Conservation (phyloP, 2,113 vertebrate genomes). For the Mungos mungo region DNA sequence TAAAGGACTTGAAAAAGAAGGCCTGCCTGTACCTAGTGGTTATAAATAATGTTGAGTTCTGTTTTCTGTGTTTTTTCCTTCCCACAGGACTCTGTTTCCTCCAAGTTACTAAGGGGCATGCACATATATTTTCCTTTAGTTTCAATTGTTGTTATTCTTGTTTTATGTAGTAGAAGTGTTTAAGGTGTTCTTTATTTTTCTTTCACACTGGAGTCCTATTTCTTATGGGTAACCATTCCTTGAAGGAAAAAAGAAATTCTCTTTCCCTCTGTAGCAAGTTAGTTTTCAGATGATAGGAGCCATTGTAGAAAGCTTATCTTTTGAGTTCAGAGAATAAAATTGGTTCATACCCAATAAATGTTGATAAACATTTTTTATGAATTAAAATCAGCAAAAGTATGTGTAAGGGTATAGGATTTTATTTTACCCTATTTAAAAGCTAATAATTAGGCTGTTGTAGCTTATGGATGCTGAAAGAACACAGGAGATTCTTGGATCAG, state of each 20-base stretch:
- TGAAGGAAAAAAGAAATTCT: not conserved
- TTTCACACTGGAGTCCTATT: not conserved
- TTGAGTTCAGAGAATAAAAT: not conserved
- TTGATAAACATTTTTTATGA: not conserved
- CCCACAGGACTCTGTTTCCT: not conserved
- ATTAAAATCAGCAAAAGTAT: slow-evolving; percentile 3
- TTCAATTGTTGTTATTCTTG: not conserved
- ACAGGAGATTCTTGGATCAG: not conserved
- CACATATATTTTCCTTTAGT: not conserved
- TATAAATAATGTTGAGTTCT: not conserved
- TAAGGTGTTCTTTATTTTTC: not conserved
- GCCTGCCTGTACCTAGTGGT: not conserved
- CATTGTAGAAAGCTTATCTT: not conserved
- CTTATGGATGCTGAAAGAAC: not conserved
- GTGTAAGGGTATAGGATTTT: not conserved
- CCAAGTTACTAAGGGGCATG: not conserved
- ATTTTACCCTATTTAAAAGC: not conserved
- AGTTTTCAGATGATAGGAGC: not conserved
- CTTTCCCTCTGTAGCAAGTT: not conserved
- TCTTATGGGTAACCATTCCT: not conserved
- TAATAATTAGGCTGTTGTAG: not conserved
- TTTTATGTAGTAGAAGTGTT: not conserved
- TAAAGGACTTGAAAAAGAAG: not conserved
- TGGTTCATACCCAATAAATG: not conserved
- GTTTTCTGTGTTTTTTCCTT: not conserved